Evolutionary conservation across 2,888 invertebrate genomes (phyloP), one percentile per base, ranked within the genome.

Genomic region (Leucophenga maculata): DNA sequence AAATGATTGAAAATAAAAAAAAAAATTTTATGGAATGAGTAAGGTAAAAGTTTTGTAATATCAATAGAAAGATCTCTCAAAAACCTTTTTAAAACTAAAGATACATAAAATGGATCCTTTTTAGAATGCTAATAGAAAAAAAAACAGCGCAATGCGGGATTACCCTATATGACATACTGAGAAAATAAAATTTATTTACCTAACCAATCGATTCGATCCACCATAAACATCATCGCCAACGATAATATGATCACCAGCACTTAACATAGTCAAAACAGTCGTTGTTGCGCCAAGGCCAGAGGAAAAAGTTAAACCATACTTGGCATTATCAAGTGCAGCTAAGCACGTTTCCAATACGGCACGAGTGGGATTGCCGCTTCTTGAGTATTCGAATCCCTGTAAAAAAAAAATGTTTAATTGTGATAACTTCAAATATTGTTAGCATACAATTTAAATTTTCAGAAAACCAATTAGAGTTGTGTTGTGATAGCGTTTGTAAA

Each of bases 171-270:
- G n/a, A n/a, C n/a, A n/a, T n/a, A n/a, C n/a, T n/a, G n/a, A 26
- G 26, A 26, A 26, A 26, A 26, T 2, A 26, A 16, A 39, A 54
- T 16, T 54, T 9, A 57, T n/a, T 80, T 91, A 91, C 82, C 93
- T 91, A 85, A 93, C 93, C 85, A 93, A 85, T 77, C 97, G 91
- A 84, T 95, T 94, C 0, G 96, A 96, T 22, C 98, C 99, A 67
- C 99, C 99, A 85, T 99, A 99, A 3, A 98, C 91, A 88, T 99
- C 99, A 87, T 98, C 97, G 72, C 94, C 93, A 80, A 94, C 93
- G 55, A 99, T 88, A 13, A 99, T 90, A 85, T 99, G 97, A 86
- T 99, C 99, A 0, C 98, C 99, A 72, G 90, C 81, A 75, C 91
- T 92, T 9, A 99, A 90, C 78, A 97, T 89, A 48, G 94, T 92